These are phyloP conservation scores for Pampusana beccarii DNA, from an alignment of 2,113 vertebrate species.

Conservation along the genomic window DNA sequence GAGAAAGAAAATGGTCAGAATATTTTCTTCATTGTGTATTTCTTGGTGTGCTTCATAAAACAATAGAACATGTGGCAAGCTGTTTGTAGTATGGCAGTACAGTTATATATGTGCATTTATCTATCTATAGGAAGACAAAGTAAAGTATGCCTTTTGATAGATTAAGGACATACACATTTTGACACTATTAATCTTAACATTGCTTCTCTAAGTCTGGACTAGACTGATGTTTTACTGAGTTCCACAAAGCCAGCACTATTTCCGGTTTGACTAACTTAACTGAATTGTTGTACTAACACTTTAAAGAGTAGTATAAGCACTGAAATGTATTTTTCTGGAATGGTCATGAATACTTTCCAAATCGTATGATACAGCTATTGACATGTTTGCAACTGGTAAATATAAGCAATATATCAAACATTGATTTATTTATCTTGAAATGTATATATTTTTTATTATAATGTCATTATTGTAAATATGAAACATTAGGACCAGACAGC, in stretches of 20 bases:
- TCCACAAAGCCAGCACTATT: not conserved
- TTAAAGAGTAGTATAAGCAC: not conserved
- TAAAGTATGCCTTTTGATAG: not conserved
- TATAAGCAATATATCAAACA: not conserved
- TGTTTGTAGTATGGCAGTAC: not conserved
- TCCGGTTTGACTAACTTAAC: not conserved
- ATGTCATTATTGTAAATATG: not conserved
- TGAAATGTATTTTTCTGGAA: not conserved
- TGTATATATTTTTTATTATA: not conserved
- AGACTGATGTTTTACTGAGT: not conserved
- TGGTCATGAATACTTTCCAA: not conserved
- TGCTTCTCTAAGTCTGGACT: not conserved
- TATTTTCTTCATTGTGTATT: not conserved
- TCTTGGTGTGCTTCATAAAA: not conserved
- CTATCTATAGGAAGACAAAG: not conserved
- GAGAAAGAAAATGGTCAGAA: not conserved
- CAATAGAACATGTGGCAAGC: not conserved
- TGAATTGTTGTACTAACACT: not conserved
- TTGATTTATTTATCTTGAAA: not conserved
- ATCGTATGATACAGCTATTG: not conserved
- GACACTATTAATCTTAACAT: not conserved
- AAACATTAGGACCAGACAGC: not conserved
- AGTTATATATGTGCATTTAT: not conserved
- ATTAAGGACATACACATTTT: not conserved
- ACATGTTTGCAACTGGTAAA: not conserved